Conservation (phyloP, 2,797 vertebrate species). For the Myotis vivesi region DNA sequence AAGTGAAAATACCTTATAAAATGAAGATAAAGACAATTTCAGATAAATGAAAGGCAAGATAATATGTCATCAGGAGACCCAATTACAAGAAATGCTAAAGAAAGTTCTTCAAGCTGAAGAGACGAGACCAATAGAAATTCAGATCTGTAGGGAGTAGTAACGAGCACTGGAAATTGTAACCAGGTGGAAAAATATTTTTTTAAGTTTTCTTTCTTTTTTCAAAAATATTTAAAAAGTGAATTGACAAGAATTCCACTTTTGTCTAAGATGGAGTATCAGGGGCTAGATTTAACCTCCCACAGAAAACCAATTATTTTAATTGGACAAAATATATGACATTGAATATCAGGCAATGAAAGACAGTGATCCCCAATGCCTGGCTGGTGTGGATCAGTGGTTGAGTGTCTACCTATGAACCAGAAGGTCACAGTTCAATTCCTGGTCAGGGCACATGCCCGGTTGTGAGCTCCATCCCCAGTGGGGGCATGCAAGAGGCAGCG, state of each 20-base stretch:
- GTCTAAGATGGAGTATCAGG: not conserved
- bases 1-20: not conserved
- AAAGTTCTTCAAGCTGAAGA: not conserved
- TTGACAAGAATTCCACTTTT: not conserved
- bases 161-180: not conserved
- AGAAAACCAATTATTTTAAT: not conserved
- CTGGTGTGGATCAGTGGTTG: too few species aligned
- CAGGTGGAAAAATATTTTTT: not conserved
- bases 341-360: not conserved
- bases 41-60: conserved; percentile 9
- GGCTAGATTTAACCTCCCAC: not conserved
- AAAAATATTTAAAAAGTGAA: not conserved
- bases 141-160: not conserved
- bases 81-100: not conserved
- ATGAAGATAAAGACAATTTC: conserved; percentile 5
- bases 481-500: too few species aligned
- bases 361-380: not conserved
- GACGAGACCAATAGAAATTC: not conserved
- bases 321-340: not conserved
- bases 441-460: too few species aligned
- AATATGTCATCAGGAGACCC: not conserved
- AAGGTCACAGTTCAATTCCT: too few species aligned
- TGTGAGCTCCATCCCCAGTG: too few species aligned
- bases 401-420: too few species aligned
- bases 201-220: not conserved